Base-by-base conservation (phyloP, 2,888 invertebrate genomes). In the Tuta absoluta region DNA sequence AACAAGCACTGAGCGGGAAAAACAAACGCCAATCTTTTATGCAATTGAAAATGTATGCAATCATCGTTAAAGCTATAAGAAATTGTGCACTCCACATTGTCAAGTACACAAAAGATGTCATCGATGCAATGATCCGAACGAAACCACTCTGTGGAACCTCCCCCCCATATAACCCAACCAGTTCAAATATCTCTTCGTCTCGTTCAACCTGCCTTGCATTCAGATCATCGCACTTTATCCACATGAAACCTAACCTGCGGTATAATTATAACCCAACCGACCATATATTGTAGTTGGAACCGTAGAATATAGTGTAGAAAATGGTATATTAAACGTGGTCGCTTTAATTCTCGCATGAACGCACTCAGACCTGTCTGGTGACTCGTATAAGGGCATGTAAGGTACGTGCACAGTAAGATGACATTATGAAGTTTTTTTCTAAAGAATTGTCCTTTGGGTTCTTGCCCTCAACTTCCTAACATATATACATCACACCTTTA, bases 311-410 rank as follows among this genome's bases (percentile, higher is more conserved):
- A 61, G 66, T 66, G 61, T 56, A 24, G 11, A 45, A 37, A 48
- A 63, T 28, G 62, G 68, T 66, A 60, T 66, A 64, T 68, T 67
- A 11, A 58, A 65, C 67, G 67, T 63, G 66, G 68, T 67, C 67
- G 71, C 28, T 59, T 66, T 65, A 45, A 60, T 66, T 70, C 74
- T 77, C 75, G 81, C 77, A 72, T 76, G 76, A 79, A 76, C 76
- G 79, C 68, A 65, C 69, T 59, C 74, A 72, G 75, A 81, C 80
- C 75, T 72, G 80, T 79, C 77, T 70, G 71, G 74, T 73, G 67
- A 73, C 68, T 74, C 86, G 71, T 79, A 86, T 88, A 88, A 88
- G 89, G 89, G 82, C 83, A 86, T 76, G 62, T 49, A 71, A 75
- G 81, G 79, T 78, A 73, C 71, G 79, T 78, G 73, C 71, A 65